Percentiles rank a stretch among this genome's conserved stretches.
Evolutionary conservation across 2,888 invertebrate genomes (phyloP).

Genomic region (Volucella bombylans): DNA sequence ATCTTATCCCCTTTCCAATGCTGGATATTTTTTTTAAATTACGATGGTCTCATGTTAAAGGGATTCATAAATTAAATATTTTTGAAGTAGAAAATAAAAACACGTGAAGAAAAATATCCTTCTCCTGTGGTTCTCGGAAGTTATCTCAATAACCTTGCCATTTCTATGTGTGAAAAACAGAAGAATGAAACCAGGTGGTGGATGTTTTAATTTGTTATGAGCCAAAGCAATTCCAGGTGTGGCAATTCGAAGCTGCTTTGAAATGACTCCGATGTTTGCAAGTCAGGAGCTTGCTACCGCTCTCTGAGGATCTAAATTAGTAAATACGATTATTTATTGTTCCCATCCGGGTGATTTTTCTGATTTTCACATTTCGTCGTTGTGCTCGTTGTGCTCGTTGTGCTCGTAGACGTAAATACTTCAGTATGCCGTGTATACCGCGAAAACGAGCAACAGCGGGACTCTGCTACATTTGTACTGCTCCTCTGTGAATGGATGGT

Average conservation of each 20-base stretch:
- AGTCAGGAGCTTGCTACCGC: not conserved
- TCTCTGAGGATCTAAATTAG: slow-evolving; percentile 63
- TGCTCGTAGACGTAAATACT: too few species aligned
- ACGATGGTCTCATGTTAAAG: not conserved
- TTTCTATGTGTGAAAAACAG: slow-evolving; percentile 22
- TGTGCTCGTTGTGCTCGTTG: too few species aligned
- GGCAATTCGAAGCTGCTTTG: not conserved
- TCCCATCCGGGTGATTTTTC: slow-evolving; percentile 70
- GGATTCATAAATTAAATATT: not conserved
- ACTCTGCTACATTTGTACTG: slow-evolving; percentile 21
- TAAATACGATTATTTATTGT: slow-evolving; percentile 68
- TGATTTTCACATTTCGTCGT: slow-evolving; percentile 60
- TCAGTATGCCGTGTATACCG: not conserved
- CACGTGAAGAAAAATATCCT: too few species aligned
- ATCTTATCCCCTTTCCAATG: not conserved
- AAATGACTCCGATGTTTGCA: slow-evolving; percentile 10
- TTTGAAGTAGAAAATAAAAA: not conserved
- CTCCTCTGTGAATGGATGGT: slow-evolving; percentile 35
- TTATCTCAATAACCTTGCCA: not conserved
- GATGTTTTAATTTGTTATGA: slow-evolving; percentile 61
- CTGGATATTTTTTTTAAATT: slow-evolving; percentile 16
- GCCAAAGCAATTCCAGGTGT: slow-evolving; percentile 35
- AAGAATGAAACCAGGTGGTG: slow-evolving; percentile 46
- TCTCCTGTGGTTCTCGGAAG: not conserved
- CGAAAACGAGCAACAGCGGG: slow-evolving; percentile 37